These are phyloP conservation scores for Bombus balteatus DNA, from an alignment of 1,140 invertebrate genomes.

Conservation along the genomic window DNA sequence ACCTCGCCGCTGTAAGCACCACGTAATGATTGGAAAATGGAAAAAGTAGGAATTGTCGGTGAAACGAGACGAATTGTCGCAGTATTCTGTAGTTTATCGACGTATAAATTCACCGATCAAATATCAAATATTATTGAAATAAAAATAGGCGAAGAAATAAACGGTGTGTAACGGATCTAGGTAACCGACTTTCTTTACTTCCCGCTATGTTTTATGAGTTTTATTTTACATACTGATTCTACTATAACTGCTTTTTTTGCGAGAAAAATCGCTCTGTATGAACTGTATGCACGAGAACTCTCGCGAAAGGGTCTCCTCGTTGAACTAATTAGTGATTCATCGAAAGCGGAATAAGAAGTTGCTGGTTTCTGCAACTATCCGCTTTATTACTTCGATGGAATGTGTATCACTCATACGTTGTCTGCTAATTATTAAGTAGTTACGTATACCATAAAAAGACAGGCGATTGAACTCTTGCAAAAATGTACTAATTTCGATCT, in stretches of 20 bases:
- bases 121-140: conserved; percentile 10
- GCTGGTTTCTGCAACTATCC: background rate
- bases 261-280: background rate
- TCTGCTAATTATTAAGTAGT: background rate
- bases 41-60: background rate
- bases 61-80: conserved; percentile 1
- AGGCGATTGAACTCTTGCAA: background rate
- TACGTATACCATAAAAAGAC: background rate
- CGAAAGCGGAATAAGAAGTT: background rate
- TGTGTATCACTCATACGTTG: background rate
- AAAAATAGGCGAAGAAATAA: background rate
- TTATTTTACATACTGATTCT: background rate
- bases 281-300: too few relatives aligned
- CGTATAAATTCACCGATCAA: background rate
- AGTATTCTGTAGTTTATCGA: background rate
- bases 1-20: background rate
- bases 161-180: conserved; percentile 40
- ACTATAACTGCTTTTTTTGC: background rate
- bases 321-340: conserved; percentile 36
- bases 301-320: conserved; percentile 7
- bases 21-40: conserved; percentile 8
- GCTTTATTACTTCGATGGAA: background rate
- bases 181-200: conserved; percentile 32
- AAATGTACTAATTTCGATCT: background rate
- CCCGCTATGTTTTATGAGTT: background rate